These are phyloP conservation scores for Nipponia nippon DNA, from an alignment of 2,113 vertebrate species.

Conservation along the genomic window DNA sequence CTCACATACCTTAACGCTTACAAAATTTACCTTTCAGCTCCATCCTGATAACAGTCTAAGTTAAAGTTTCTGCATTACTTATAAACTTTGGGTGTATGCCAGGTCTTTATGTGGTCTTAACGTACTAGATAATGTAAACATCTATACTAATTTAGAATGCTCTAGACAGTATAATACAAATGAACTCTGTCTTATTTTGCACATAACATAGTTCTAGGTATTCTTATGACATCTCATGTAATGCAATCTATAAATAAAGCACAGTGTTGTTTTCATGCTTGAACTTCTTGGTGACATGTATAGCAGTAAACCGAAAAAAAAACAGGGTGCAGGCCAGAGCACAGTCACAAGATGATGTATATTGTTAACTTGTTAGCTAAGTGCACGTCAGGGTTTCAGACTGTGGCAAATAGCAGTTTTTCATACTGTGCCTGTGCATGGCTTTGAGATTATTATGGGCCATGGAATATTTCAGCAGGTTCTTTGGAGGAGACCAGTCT, in stretches of 20 bases:
- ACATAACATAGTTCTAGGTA: not conserved
- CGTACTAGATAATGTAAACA: not conserved
- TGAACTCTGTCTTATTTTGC: not conserved
- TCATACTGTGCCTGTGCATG: not conserved
- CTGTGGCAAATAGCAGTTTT: not conserved
- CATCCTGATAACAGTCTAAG: not conserved
- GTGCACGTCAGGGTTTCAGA: not conserved
- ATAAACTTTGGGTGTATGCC: not conserved
- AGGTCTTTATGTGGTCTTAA: not conserved
- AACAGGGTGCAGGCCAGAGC: not conserved
- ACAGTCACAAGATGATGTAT: not conserved
- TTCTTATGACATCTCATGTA: not conserved
- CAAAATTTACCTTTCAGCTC: not conserved
- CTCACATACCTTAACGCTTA: not conserved
- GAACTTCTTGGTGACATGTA: not conserved
- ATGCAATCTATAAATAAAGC: not conserved
- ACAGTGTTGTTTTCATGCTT: not conserved
- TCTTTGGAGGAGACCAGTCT: not conserved
- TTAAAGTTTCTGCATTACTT: not conserved
- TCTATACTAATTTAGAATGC: not conserved
- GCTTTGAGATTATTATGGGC: not conserved
- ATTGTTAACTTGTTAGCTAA: not conserved
- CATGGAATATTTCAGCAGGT: not conserved
- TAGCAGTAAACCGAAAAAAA: not conserved
- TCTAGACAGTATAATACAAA: not conserved